Conservation (phyloP, 2,113 vertebrate species). For the Naja naja region DNA sequence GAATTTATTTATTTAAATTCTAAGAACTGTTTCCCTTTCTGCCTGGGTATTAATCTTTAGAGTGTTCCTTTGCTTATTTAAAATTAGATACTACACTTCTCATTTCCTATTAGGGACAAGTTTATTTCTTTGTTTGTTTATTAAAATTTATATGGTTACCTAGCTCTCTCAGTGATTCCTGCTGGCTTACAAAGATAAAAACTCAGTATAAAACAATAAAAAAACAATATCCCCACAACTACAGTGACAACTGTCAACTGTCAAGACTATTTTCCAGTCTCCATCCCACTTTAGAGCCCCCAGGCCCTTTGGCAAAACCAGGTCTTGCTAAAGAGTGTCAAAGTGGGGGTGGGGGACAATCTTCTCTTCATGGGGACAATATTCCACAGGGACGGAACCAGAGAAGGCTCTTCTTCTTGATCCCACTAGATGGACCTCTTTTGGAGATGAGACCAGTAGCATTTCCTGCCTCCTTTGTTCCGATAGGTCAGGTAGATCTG, state of each 20-base stretch:
- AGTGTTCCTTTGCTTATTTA: not conserved
- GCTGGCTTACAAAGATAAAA: not conserved
- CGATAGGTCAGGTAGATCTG: not conserved
- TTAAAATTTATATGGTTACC: not conserved
- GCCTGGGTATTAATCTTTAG: not conserved
- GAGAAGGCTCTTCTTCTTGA: not conserved
- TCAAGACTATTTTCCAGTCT: not conserved
- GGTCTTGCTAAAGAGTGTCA: not conserved
- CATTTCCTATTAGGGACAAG: not conserved
- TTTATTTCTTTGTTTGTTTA: not conserved
- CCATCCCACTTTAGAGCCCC: not conserved
- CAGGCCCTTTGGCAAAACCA: not conserved
- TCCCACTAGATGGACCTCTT: not conserved
- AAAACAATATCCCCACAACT: not conserved
- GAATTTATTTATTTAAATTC: not conserved
- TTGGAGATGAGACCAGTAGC: not conserved
- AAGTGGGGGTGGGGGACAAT: not conserved
- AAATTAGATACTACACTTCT: not conserved
- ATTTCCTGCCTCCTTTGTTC: not conserved
- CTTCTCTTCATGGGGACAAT: not conserved
- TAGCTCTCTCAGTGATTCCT: not conserved
- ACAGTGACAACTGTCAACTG: not conserved
- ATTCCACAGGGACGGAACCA: not conserved
- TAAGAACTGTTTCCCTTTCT: not conserved
- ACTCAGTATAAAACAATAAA: not conserved